Percentiles rank a stretch among this genome's conserved stretches.
phyloP scores from a whole-genome alignment of 2,888 invertebrate genomes.

The Hecatera dysodea region DNA sequence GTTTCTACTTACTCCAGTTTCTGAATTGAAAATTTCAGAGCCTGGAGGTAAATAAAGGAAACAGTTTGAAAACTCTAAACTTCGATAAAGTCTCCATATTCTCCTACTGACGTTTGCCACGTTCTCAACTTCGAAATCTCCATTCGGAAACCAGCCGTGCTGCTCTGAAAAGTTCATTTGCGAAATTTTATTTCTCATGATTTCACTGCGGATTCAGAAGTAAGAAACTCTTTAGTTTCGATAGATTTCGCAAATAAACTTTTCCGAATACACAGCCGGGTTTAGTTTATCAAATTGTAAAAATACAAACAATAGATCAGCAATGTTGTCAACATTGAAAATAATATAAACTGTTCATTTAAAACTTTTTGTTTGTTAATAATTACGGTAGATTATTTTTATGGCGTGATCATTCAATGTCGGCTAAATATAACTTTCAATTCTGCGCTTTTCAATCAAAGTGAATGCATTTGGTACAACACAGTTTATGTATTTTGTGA shows the following conservation, averaged over 20 bases:
- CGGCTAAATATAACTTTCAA: not conserved
- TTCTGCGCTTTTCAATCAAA: constrained; percentile 2
- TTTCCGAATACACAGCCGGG: too few relatives aligned
- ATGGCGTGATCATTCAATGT: constrained; percentile 4
- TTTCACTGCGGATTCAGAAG: too few relatives aligned
- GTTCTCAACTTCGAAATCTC: too few relatives aligned
- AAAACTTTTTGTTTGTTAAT: not conserved
- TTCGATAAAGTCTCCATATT: too few relatives aligned
- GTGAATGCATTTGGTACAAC: not conserved
- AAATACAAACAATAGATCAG: not conserved
- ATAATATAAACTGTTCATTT: not conserved
- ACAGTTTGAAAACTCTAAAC: too few relatives aligned
- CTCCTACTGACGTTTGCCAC: too few relatives aligned
- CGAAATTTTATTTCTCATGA: too few relatives aligned
- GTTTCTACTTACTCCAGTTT: not conserved
- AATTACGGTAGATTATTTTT: not conserved
- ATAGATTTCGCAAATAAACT: too few relatives aligned
- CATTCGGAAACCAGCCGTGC: too few relatives aligned
- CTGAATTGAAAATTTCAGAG: not conserved
- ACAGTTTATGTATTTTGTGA: not conserved
- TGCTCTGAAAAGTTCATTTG: too few relatives aligned
- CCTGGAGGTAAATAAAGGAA: too few relatives aligned
- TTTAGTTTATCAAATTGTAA: not conserved
- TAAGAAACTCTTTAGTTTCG: too few relatives aligned
- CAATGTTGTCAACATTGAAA: not conserved